Conservation (phyloP, 2,113 vertebrate genomes). For the Hippoglossus stenolepis region DNA sequence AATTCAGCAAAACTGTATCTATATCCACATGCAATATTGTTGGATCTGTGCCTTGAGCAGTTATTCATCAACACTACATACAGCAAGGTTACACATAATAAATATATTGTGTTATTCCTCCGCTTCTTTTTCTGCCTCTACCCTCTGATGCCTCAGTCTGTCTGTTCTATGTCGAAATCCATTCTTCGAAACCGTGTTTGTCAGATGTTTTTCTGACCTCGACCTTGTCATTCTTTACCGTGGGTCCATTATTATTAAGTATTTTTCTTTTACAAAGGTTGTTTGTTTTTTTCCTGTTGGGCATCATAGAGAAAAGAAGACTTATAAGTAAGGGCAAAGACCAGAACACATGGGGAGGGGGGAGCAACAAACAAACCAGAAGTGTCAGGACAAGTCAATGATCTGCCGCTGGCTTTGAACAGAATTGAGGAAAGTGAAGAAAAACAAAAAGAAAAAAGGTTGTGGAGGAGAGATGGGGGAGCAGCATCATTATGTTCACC, state of each 20-base stretch:
- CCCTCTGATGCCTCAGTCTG: background rate
- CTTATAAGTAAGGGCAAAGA: background rate
- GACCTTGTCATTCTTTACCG: background rate
- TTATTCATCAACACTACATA: conserved; percentile 19
- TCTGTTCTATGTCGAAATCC: conserved; percentile 2
- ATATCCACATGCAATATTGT: conserved; percentile 47
- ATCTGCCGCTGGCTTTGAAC: background rate
- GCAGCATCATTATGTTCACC: conserved; percentile 60
- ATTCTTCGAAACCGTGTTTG: background rate
- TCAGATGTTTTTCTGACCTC: background rate
- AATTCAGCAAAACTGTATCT: conserved; percentile 51
- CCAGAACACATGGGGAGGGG: background rate
- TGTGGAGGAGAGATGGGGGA: conserved; percentile 19
- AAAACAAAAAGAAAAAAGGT: conserved; percentile 47
- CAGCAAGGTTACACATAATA: conserved; percentile 25
- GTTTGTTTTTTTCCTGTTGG: background rate
- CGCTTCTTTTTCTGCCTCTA: conserved; percentile 10
- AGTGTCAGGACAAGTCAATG: background rate
- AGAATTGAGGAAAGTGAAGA: conserved; percentile 21
- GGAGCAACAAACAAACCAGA: conserved; percentile 12
- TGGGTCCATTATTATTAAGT: background rate
- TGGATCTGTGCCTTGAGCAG: conserved; percentile 36
- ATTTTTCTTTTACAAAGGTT: background rate
- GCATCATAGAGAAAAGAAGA: background rate
- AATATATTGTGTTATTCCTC: conserved; percentile 1